phyloP scores from a whole-genome alignment of 2,888 invertebrate species.

The Adela reaumurella region DNA sequence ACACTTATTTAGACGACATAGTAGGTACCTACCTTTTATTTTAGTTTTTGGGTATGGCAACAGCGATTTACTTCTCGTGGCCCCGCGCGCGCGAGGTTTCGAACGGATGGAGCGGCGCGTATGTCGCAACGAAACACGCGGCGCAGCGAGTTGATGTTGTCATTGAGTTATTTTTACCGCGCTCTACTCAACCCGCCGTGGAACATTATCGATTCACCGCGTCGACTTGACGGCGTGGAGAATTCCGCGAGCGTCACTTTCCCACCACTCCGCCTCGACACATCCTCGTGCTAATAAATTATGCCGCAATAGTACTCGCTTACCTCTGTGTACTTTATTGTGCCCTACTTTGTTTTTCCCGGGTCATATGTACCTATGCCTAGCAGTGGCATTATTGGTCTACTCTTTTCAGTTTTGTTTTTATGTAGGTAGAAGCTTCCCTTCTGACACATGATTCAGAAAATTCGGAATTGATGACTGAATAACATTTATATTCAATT shows the following conservation, averaged over 20 bases:
- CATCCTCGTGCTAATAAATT: conserved; percentile 34
- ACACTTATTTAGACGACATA: no score
- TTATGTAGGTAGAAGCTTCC: no score
- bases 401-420: no score
- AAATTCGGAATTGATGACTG: no score
- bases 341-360: no score
- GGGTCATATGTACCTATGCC: no score
- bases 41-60: background rate
- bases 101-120: background rate
- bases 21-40: no score
- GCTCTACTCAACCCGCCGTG: conserved; percentile 8
- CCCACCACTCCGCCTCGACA: conserved; percentile 28
- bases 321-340: no score
- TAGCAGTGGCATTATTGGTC: no score
- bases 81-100: background rate
- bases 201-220: background rate
- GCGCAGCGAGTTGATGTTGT: conserved; percentile 24
- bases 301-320: no score
- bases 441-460: no score
- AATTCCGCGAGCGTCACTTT: conserved; percentile 45
- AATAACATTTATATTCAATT: no score
- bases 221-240: background rate
- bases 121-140: background rate
- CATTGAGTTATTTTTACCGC: conserved; percentile 51
- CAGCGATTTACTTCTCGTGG: background rate